Evolutionary conservation across 2,888 invertebrate genomes (phyloP), one percentile per base, ranked within the genome.

Genomic region (Bugulina stolonifera): DNA sequence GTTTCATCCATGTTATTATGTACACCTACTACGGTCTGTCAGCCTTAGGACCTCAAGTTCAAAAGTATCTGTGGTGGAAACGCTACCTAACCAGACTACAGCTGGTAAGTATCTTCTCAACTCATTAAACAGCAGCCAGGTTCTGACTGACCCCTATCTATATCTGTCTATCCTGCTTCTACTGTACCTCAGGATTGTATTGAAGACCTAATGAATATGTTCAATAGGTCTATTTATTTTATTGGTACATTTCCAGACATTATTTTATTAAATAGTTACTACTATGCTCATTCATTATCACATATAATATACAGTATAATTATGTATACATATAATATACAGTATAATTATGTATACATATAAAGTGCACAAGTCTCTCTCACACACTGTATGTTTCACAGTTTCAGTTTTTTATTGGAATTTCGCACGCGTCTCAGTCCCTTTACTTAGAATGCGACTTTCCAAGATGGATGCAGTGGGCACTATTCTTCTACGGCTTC

Each of bases 371-470:
- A n/a, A n/a, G n/a, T n/a, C n/a, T n/a, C n/a, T n/a, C n/a, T n/a
- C n/a, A n/a, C n/a, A n/a, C n/a, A n/a, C n/a, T n/a, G n/a, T n/a
- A n/a, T n/a, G 76, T 72, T 78, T 84, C 85, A 75, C 86, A 93
- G 92, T 87, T 91, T 71, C 95, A 95, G 86, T 95, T 95, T 85
- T 88, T 94, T 74, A 88, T 89, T 73, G 93, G 94, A 78, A 93
- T 94, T 90, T 87, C 91, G 74, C 95, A 95, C 86, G 93, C 83
- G 14, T 75, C 75, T 35, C 81, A 82, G 77, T 88, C 95, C 77
- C 87, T 95, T 77, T 92, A 93, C 88, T 90, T 91, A 79, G 91
- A 93, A 73, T 96, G 95, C 88, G 90, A 93, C 85, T 96, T 94
- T 86, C 95, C 95, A 72, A 73, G 77, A 52, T 82, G 82, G 82